These are phyloP conservation scores for Eilema depressum DNA, from an alignment of 2,888 invertebrate genomes.

Conservation along the genomic window DNA sequence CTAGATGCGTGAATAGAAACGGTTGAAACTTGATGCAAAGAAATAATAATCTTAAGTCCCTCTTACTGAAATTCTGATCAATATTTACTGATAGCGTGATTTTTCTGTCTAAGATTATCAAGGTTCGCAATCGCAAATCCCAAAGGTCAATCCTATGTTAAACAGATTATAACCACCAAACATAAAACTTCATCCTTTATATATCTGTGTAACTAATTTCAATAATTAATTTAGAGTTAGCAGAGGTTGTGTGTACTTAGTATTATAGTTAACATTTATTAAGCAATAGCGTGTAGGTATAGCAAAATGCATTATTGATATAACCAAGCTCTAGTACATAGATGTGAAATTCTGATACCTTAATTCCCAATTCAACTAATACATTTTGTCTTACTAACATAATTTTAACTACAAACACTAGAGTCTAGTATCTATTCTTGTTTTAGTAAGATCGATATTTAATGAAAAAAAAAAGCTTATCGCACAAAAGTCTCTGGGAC, in stretches of 20 bases:
- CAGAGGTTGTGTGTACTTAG: background rate
- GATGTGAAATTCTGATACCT: background rate
- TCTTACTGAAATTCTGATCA: too few species aligned
- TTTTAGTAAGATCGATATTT: background rate
- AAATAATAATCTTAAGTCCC: too few species aligned
- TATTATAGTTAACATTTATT: background rate
- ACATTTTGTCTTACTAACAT: slow-evolving; percentile 2
- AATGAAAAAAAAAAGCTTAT: background rate
- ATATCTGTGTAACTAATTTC: background rate
- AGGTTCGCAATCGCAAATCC: too few species aligned
- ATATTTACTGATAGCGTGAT: too few species aligned
- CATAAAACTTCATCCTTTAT: background rate
- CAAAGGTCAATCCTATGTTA: background rate
- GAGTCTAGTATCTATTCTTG: background rate
- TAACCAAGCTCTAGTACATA: background rate
- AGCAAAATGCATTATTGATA: background rate
- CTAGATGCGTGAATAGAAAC: too few species aligned
- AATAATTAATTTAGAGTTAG: background rate
- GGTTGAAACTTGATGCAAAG: too few species aligned
- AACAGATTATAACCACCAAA: background rate
- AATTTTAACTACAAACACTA: background rate
- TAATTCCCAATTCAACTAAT: slow-evolving; percentile 1
- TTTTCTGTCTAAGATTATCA: too few species aligned
- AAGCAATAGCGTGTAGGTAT: too few species aligned
- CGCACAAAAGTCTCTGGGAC: background rate